Conservation (phyloP, 2,797 vertebrate species). For the Odontamblyopus rebecca region DNA sequence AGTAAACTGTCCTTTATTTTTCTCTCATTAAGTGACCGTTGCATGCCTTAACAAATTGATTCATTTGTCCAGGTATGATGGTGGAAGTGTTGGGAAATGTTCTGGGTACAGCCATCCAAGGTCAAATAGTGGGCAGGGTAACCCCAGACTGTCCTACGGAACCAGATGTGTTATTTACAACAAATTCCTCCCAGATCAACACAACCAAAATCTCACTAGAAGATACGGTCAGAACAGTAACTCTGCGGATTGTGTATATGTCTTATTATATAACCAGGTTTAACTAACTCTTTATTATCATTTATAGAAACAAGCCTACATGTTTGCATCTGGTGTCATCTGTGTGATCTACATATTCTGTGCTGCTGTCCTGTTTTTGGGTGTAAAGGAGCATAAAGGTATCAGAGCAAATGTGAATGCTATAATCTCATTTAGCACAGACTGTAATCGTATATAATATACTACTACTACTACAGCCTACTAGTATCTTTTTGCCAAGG, state of each 20-base stretch:
- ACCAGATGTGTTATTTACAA: conserved; percentile 4
- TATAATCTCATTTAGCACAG: neutral
- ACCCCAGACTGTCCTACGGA: conserved; percentile 52
- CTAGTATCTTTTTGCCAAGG: too few species aligned
- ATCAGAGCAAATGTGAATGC: conserved; percentile 23
- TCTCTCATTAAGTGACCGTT: neutral
- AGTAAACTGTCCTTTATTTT: neutral
- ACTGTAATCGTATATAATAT: neutral
- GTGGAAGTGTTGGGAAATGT: conserved; percentile 91
- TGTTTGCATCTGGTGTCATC: conserved; percentile 88
- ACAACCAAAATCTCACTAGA: conserved; percentile 67
- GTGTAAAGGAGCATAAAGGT: conserved; percentile 88
- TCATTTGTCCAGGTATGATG: conserved; percentile 84
- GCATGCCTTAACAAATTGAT: conserved; percentile 7
- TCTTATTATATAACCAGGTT: neutral
- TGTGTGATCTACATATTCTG: conserved; percentile 87
- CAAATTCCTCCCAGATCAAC: conserved; percentile 60
- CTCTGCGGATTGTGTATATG: neutral
- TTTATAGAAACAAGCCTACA: conserved; percentile 85
- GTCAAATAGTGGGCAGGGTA: conserved; percentile 89
- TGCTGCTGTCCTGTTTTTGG: conserved; percentile 80
- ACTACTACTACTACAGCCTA: too few species aligned
- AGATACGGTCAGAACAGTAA: conserved; percentile 74
- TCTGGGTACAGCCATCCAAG: conserved; percentile 91
- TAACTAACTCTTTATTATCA: conserved; percentile 9